Evolutionary conservation across 2,888 invertebrate genomes (phyloP).

Genomic region (Trissoscelio sp.): DNA sequence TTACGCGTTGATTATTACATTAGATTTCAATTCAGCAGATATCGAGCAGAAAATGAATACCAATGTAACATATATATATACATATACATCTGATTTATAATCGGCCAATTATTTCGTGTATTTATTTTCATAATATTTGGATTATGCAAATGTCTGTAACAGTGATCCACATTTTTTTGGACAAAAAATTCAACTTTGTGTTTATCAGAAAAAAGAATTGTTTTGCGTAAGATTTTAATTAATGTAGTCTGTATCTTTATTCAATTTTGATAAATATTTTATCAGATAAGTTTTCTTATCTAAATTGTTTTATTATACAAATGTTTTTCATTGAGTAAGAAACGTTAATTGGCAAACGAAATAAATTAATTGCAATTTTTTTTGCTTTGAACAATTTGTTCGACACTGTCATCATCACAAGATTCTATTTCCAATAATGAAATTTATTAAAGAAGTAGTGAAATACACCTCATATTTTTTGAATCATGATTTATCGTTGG

Average conservation of each 20-base stretch:
- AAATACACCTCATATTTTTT: too few relatives aligned
- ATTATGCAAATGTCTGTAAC: slow-evolving; percentile 22
- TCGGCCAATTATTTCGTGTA: neutral
- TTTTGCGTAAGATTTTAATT: slow-evolving; percentile 2
- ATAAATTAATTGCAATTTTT: too few relatives aligned
- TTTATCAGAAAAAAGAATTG: slow-evolving; percentile 3
- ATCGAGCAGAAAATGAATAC: neutral
- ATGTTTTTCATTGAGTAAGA: neutral
- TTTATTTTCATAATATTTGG: slow-evolving; percentile 43
- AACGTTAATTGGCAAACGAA: neutral
- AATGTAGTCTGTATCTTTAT: slow-evolving; percentile 5
- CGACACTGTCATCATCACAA: too few relatives aligned
- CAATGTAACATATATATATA: neutral
- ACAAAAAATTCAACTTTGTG: too few relatives aligned
- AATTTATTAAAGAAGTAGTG: too few relatives aligned
- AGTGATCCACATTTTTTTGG: slow-evolving; percentile 14
- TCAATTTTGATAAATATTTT: slow-evolving; percentile 8
- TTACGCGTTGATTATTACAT: neutral
- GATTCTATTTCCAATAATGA: too few relatives aligned
- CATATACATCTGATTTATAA: neutral
- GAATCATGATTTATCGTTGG: neutral
- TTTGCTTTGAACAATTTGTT: too few relatives aligned
- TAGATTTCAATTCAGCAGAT: neutral
- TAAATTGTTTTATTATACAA: slow-evolving; percentile 10
- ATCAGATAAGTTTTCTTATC: slow-evolving; percentile 22